Evolutionary conservation across 2,113 vertebrate species (phyloP), one percentile per base, ranked within the genome.

Genomic region (Spea multiplicata): DNA sequence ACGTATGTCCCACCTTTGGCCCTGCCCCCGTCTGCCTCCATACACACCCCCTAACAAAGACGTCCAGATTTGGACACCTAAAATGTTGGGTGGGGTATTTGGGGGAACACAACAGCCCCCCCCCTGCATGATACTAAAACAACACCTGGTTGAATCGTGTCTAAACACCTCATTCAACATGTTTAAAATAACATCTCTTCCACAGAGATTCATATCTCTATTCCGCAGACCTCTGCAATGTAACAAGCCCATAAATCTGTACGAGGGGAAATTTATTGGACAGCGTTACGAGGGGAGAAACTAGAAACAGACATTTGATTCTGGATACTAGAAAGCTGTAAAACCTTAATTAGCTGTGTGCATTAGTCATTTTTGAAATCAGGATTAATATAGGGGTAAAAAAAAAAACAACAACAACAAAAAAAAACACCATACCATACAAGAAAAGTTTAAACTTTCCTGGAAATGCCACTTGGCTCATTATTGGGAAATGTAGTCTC

Each of bases 331-430:
- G 91, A 92, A 93, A 90, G 91, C 83, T 87, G 88, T 91, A 93
- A 92, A 92, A 93, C 86, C 90, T 93, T 93, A 92, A 93, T 93
- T 91, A 93, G 91, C 86, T 87, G 85, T 83, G 88, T 88, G 82
- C 86, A 91, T 93, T 93, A 91, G 89, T 91, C 90, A 93, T 88
- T 86, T 85, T 68, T 89, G 83, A 85, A 87, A 85, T 87, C 82
- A 86, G 84, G 83, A 86, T 92, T 90, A 87, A 85, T 88, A 86
- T 66, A 73, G 85, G 85, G 82, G 84, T 87, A 86, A 86, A 84
- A 90, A 91, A 92, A 59, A 12, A 91, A 89, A 86, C 85, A 89
- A 91, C 92, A 53, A 53, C 91, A 89, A 86, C 85, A 89, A 91
- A 92, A 91, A 92, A 30, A 30, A 91, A 89, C 81, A 30, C 86